phyloP scores from a whole-genome alignment of 2,888 invertebrate species.

The Dioctria linearis region DNA sequence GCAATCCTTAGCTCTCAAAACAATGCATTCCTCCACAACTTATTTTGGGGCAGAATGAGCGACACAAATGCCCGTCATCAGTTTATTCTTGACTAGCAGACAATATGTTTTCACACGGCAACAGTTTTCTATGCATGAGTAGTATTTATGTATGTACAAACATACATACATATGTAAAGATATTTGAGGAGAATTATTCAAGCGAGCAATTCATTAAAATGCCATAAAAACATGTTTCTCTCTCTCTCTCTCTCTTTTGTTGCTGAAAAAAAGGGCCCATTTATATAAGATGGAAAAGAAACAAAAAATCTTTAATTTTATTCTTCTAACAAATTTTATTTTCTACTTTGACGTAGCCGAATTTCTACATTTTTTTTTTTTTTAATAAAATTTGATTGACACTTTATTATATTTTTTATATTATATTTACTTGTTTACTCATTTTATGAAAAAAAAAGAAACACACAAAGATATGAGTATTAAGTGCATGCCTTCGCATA shows the following conservation, averaged over 20 bases:
- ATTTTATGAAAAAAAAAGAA: too few relatives aligned
- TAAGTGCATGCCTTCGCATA: too few relatives aligned
- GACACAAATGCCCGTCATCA: conserved; percentile 43
- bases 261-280: too few relatives aligned
- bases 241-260: background rate
- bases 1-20: conserved; percentile 22
- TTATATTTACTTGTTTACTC: background rate
- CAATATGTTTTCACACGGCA: conserved; percentile 32
- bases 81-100: conserved; percentile 37
- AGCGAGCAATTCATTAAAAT: conserved; percentile 31
- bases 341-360: too few relatives aligned
- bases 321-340: too few relatives aligned
- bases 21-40: conserved; percentile 39
- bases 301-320: too few relatives aligned
- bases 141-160: too few relatives aligned
- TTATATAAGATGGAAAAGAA: too few relatives aligned
- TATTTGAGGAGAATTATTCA: conserved; percentile 19
- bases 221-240: conserved; percentile 31
- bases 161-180: background rate
- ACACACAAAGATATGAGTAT: too few relatives aligned
- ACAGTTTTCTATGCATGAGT: background rate
- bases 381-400: background rate
- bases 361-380: too few relatives aligned
- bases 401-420: background rate
- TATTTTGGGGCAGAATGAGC: conserved; percentile 23